phyloP scores from a whole-genome alignment of 2,888 invertebrate genomes.

The Troides helena region DNA sequence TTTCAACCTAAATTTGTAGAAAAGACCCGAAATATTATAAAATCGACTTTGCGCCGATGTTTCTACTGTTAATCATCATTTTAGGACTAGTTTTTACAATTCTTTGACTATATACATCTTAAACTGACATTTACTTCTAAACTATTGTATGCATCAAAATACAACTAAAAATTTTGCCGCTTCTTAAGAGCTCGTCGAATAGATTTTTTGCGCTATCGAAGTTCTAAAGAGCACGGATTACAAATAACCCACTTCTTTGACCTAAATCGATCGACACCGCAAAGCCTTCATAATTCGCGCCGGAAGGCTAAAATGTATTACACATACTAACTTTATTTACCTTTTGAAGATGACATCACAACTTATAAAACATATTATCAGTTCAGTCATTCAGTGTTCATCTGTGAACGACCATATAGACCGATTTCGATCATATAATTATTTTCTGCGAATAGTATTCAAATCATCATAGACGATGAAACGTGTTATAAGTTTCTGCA shows the following conservation, averaged over 20 bases:
- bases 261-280: slow-evolving; percentile 21
- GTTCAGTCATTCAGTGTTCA: neutral
- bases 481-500: neutral
- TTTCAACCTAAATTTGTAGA: too few relatives aligned
- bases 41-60: too few relatives aligned
- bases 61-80: too few relatives aligned
- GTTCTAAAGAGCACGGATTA: slow-evolving; percentile 15
- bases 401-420: neutral
- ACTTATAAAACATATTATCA: neutral
- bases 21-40: too few relatives aligned
- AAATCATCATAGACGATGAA: neutral
- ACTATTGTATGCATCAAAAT: neutral
- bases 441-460: neutral
- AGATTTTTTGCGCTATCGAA: slow-evolving; percentile 7
- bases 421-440: neutral
- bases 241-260: slow-evolving; percentile 24
- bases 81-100: too few relatives aligned
- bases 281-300: slow-evolving; percentile 9
- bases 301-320: slow-evolving; percentile 7
- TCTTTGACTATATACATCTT: neutral
- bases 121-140: neutral
- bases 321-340: slow-evolving; percentile 5
- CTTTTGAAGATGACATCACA: neutral
- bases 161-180: neutral
- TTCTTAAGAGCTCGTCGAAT: neutral